Evolutionary conservation across 2,113 vertebrate genomes (phyloP), one percentile per base, ranked within the genome.

Genomic region (Ceyx melanurus): DNA sequence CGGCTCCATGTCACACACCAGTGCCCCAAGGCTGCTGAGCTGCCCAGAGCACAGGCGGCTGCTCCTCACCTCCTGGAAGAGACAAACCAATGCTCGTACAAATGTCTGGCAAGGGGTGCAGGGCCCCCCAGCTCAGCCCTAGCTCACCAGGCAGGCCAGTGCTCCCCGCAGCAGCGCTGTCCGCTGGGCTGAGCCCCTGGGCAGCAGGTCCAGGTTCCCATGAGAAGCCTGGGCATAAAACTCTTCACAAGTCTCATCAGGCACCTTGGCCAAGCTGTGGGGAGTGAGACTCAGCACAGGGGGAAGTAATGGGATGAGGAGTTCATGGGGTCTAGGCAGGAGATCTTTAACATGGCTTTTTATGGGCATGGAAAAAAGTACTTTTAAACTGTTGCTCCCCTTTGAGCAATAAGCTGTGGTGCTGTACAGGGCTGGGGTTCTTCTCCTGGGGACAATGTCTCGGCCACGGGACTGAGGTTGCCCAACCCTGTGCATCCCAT

Each of bases 1-100:
- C 0, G 94, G 73, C 3, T 97, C 93, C 96, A 97, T 89, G 90
- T 97, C 97, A 2, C 98, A 98, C 58, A 91, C 88, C 93, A 97
- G 85, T 1, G 9, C 70, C 16, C 97, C 95, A 0, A 98, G 97
- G 42, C 75, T 70, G 68, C 22, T 3, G 31, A 97, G 95, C 70
- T 98, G 86, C 15, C 92, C 43, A 1, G 90, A 51, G 8, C 3
- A 62, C 91, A 97, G 92, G 15, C 3, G 29, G 5, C 37, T 65
- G 35, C 28, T 83, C 58, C 21, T 71, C 40, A 42, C 86, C 4
- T 90, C 93, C 97, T 97, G 87, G 5, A 5, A 61, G 56, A 86
- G 19, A 45, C 3, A 8, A 43, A 6, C 35, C 46, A 7, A 25
- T 14, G n/a, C 53, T 87, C 1, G 3, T 20, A 18, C n/a, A 7